Base-by-base conservation (phyloP, 1,140 invertebrate species). In the Musca vetustissima region DNA sequence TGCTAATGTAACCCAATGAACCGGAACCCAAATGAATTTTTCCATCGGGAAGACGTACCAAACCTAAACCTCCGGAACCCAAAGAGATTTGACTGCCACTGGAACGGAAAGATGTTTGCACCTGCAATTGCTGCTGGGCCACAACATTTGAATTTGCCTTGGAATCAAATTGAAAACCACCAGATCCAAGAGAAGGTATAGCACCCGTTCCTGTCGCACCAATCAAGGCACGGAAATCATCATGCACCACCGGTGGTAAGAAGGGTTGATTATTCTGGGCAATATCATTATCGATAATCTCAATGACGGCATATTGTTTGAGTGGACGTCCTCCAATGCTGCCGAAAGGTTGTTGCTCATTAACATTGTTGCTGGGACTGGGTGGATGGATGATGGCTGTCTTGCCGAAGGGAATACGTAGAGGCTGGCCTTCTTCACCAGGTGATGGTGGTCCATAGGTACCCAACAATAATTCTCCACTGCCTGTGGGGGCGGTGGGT, bases 251-350 rank as follows among this genome's bases (percentile, higher is more conserved):
- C 52, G 71, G 70, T 11, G 71, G 69, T 0, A 82, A 71, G 72
- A 77, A 82, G 0, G 78, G 78, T 3, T 69, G 64, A 2, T 72
- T 73, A 1, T 67, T 72, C 24, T 81, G 76, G 7, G 74, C 73
- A 17, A 82, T 74, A 17, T 82, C 81, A 57, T 82, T 80, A 66
- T 77, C 76, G n/a, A 82, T 79, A 9, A 79, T 73, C 71, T 82
- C 81, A 6, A 77, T 71, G 7, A 82, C 81, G 8, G 75, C 74
- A 25, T 82, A 82, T 48, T 82, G 81, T 59, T 82, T 82, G 64
- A 82, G 64, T 61, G 78, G 74, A 2, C 80, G 74, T 53, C 80
- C 80, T 69, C 17, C 21, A 28, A 22, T 15, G 50, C 11, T 52
- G 49, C n/a, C 49, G 55, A n/a, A 21, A 4, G 6, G 3, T 28